These are phyloP conservation scores for Bryconaethiops microstoma DNA, from an alignment of 2,797 vertebrate genomes.

Conservation along the genomic window DNA sequence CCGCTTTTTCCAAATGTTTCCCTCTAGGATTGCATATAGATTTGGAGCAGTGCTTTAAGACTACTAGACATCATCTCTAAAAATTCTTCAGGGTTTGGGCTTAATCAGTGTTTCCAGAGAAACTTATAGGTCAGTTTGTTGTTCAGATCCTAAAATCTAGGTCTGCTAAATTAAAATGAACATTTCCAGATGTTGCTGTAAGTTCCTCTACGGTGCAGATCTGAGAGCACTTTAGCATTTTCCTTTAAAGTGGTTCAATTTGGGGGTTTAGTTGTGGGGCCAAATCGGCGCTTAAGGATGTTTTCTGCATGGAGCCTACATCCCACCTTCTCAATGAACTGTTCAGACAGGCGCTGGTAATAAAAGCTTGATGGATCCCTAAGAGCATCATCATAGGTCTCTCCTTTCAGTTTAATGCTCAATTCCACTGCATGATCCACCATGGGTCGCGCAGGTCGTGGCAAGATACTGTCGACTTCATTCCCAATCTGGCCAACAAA, in stretches of 20 bases:
- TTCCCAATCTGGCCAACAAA: constrained; percentile 78
- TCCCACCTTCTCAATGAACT: constrained; percentile 83
- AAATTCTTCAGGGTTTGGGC: not conserved
- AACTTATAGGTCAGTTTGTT: constrained; percentile 7
- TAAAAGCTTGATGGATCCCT: constrained; percentile 76
- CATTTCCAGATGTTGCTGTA: constrained; percentile 25
- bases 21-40: not conserved
- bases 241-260: not conserved
- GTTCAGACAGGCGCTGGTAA: constrained; percentile 78
- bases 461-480: constrained; percentile 78
- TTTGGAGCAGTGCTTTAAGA: not conserved
- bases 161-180: constrained; percentile 2
- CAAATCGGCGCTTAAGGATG: not conserved
- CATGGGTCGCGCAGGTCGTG: constrained; percentile 67
- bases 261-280: not conserved
- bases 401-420: constrained; percentile 81
- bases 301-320: not conserved
- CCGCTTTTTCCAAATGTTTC: not conserved
- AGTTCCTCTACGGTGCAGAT: not conserved
- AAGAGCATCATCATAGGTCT: constrained; percentile 81
- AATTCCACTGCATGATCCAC: constrained; percentile 87
- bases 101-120: constrained; percentile 8
- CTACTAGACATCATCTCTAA: constrained; percentile 14
- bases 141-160: constrained; percentile 9
- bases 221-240: not conserved